Evolutionary conservation across 1,140 invertebrate genomes (phyloP), one percentile per base, ranked within the genome.

Genomic region (Drosophila serrata): DNA sequence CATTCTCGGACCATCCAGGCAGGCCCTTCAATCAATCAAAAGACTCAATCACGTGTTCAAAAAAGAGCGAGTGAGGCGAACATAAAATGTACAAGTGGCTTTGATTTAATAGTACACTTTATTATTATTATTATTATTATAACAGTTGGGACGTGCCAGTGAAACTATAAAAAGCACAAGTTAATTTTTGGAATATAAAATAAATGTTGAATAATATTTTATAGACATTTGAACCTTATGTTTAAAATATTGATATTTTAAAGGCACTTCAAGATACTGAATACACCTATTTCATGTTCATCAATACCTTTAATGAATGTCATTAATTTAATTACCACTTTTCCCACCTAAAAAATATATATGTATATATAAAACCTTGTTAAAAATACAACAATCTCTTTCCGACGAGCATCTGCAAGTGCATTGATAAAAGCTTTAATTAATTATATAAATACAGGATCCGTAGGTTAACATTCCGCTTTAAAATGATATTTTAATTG

Each of bases 401-500:
- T 51, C 6, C 7, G 12, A 15, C 49, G 17, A 19, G 31, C 49
- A 51, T 65, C 40, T 37, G 42, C 11, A 1, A 46, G 31, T 31
- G 24, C 24, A 46, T 22, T 42, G n/a, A 42, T 68, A 51, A 51
- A 42, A 51, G 60, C 29, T 22, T 49, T 17, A 68, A 51, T 72
- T 72, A 48, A 72, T 72, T 72, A 58, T 35, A 57, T 68, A 55
- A 57, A 15, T 68, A 49, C 60, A 58, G 51, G 49, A 69, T 70
- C 42, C 39, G 68, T 58, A 40, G 65, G 68, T 58, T 39, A 48
- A 58, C 49, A n/a, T 19, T 51, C 33, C 33, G 35, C 22, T 29
- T 58, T 56, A 57, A 72, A 69, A 72, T 48, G 24, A 19, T 43
- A 48, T 58, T 72, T 72, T 72, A 72, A 72, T 72, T 70, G 68